Evolutionary conservation across 2,113 vertebrate genomes (phyloP), one percentile per base, ranked within the genome.

Genomic region (Phalacrocorax pelagicus): DNA sequence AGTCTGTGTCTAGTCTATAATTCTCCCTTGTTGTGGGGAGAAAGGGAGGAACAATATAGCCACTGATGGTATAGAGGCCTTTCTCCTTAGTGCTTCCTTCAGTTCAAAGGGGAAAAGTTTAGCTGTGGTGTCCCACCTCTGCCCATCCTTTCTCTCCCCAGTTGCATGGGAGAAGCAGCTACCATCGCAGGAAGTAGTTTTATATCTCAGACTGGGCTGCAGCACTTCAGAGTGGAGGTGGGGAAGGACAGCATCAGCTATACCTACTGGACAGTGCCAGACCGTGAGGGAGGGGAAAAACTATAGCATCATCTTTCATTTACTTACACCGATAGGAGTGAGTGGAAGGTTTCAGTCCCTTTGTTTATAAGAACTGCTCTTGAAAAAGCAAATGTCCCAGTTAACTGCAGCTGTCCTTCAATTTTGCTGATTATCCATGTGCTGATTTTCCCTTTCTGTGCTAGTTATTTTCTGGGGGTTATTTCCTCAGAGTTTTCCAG

Each of bases 1-100:
- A 55, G 2, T 51, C 30, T 29, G 1, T 38, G 15, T 49, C 36
- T 47, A 20, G 3, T 59, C n/a, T 20, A 51, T 30, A 0, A 0
- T 24, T 81, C 27, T 83, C 18, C 15, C 19, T 46, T 79, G 3
- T 26, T 72, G 22, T n/a, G 12, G 8, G 7, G 19, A 62, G 61
- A 74, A 71, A 63, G 26, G 15, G 18, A 79, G 12, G 12, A 73
- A 36, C 23, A 34, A 7, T 11, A 52, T 8, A 66, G 11, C 5
- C 32, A 38, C 14, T 59, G 36, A 20, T 61, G 22, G 12, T 24
- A 11, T 4, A 47, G 54, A 38, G 19, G 6, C 11, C 8, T 70
- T 86, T 81, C n/a, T 78, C 27, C 12, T 59, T 10, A 70, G 18
- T 0, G 0, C 11, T 70, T 74, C 16, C 15, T 78, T 58, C 9